Evolutionary conservation across 1,140 invertebrate species (phyloP).

Genomic region (Lordiphosa stackelbergi): DNA sequence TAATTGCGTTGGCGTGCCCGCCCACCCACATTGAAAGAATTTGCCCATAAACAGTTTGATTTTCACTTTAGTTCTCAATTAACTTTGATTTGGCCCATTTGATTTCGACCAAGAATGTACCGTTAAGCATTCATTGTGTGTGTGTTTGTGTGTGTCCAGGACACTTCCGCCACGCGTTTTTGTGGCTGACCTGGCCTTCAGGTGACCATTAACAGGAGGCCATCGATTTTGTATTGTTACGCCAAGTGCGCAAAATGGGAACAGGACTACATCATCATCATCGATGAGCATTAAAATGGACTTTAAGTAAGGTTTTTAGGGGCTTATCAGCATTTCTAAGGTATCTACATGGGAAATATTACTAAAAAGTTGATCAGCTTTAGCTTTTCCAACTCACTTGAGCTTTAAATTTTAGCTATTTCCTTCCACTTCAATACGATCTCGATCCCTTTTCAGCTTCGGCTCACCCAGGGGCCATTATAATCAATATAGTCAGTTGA

Average conservation of each 20-base stretch:
- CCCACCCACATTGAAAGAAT: slow-evolving; percentile 25
- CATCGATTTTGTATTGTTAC: slow-evolving; percentile 52
- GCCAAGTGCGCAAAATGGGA: slow-evolving; percentile 31
- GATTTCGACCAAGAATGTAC: slow-evolving; percentile 48
- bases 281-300: slow-evolving; percentile 4
- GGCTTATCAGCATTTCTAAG: too few relatives aligned
- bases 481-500: too few relatives aligned
- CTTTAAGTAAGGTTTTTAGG: too few relatives aligned
- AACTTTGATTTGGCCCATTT: slow-evolving; percentile 71
- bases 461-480: too few relatives aligned
- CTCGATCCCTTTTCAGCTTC: too few relatives aligned
- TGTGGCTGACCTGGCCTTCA: slow-evolving; percentile 52
- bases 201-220: slow-evolving; percentile 56
- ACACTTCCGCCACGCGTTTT: slow-evolving; percentile 57
- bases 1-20: slow-evolving; percentile 61
- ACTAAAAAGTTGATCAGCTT: too few relatives aligned
- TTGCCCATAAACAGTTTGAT: slow-evolving; percentile 53
- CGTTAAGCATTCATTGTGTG: slow-evolving; percentile 62
- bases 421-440: too few relatives aligned
- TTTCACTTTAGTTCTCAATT: slow-evolving; percentile 73
- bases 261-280: slow-evolving; percentile 51
- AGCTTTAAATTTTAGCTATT: too few relatives aligned
- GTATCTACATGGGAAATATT: too few relatives aligned
- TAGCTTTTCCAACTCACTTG: too few relatives aligned
- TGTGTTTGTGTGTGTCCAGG: slow-evolving; percentile 39